Base-by-base conservation (phyloP, 1,140 invertebrate species). In the Atopsyche davidsoni region DNA sequence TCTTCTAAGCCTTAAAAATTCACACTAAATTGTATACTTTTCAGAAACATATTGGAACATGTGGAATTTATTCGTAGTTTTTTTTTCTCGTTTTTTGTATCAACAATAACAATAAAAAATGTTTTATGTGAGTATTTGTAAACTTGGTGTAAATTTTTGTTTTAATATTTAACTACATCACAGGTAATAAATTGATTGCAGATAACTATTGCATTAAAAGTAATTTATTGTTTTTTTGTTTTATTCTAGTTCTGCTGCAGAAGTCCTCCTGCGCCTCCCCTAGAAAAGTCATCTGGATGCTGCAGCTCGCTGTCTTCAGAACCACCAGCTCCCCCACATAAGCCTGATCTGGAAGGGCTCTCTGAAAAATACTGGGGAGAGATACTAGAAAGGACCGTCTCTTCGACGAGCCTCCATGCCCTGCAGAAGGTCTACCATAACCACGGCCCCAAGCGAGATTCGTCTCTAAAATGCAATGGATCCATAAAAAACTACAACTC, bases 341-440 rank as follows among this genome's bases (percentile, higher is more conserved):
- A 76, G 38, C 77, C 77, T 28, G 81, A 83, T 60, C 75, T 82
- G 42, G 81, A 84, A 60, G 80, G 81, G 2, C 69, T 83, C 1
- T 81, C 81, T n/a, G 83, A 85, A 62, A 84, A 85, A 65, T 83
- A 85, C 61, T 85, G 83, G 83, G 83, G 83, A 19, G 82, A 85
- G 70, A 85, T 85, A 55, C 66, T 85, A 22, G 83, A 85, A 63
- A 69, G 83, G 10, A 85, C 82, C 1, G 77, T 84, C 7, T 83
- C 81, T 22, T 81, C 80, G 1, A 79, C 72, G 46, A 84, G 81
- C 32, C 66, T 85, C 10, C 82, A 82, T 60, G 78, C 77, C 19
- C 73, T 83, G 46, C 80, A 82, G 55, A 78, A 78, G 60, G 67
- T 70, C 18, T 74, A 75, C 48, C 70, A 73, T 28, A 48, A 49